phyloP scores from a whole-genome alignment of 37 sponge, comb jelly and placozoan species.

The Amphimedon queenslandica region DNA sequence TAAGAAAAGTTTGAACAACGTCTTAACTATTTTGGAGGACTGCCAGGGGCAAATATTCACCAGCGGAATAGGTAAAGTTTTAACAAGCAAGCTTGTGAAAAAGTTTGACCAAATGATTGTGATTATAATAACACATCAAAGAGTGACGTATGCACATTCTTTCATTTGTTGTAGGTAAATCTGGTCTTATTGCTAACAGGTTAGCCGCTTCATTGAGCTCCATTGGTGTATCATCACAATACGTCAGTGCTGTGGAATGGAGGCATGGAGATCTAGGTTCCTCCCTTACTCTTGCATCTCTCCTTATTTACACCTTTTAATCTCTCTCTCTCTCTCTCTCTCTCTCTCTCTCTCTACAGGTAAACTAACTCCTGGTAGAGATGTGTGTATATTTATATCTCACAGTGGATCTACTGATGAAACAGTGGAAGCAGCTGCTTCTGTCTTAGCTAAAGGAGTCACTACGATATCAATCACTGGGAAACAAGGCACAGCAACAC shows the following conservation, averaged over 20 bases:
- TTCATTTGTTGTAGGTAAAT: slow-evolving; percentile 58
- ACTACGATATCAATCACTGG: slow-evolving; percentile 40
- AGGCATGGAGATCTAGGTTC: slow-evolving; percentile 80
- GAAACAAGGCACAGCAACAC: slow-evolving; percentile 20
- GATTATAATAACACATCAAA: too few species aligned
- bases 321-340: slow-evolving; percentile 6
- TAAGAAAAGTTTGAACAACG: too few species aligned
- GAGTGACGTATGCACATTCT: too few species aligned
- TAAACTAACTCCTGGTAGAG: slow-evolving; percentile 41
- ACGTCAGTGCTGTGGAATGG: slow-evolving; percentile 76
- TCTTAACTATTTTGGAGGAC: slow-evolving; percentile 18
- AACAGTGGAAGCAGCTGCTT: slow-evolving; percentile 48
- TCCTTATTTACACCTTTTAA: neutral
- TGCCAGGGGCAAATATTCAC: slow-evolving; percentile 48
- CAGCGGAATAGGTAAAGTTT: slow-evolving; percentile 67
- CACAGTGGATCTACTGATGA: slow-evolving; percentile 79
- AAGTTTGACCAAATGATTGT: too few species aligned
- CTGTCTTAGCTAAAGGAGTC: slow-evolving; percentile 32
- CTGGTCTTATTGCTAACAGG: slow-evolving; percentile 61
- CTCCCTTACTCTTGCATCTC: neutral
- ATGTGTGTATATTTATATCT: slow-evolving; percentile 72
- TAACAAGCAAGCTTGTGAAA: too few species aligned
- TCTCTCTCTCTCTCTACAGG: slow-evolving; percentile 30
- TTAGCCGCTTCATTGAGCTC: slow-evolving; percentile 75
- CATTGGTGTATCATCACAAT: slow-evolving; percentile 53